Evolutionary conservation across 2,113 vertebrate genomes (phyloP), one percentile per base, ranked within the genome.

Genomic region (Numenius arquata): DNA sequence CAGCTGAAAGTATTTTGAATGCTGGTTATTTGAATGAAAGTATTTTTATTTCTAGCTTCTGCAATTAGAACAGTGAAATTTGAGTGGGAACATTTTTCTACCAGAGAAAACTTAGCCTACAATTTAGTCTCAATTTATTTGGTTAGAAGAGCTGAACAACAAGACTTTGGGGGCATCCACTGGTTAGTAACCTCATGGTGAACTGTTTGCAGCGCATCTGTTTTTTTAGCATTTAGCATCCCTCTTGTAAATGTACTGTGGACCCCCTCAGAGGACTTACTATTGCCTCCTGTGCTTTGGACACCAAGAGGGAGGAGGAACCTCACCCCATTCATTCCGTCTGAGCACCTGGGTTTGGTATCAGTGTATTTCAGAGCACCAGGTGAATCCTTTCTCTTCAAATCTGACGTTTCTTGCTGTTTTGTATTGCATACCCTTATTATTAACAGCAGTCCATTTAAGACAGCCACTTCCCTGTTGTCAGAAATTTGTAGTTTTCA

Each of bases 41-140:
- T 95, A 89, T 91, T 96, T 97, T 94, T 94, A 89, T 87, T 92
- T 93, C 86, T 76, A 88, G 80, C 89, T 96, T 96, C 95, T 96
- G 77, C 86, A 96, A 82, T 93, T 92, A 95, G 92, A 95, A 95
- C 61, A 79, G 87, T 47, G 62, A 93, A 95, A 95, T 95, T 85
- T 82, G 92, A 95, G 89, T 95, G 85, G 93, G 86, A 89, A 83
- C 45, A 14, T 79, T 92, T 79, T 92, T 88, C 62, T 91, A 82
- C 81, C 66, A 75, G 58, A 85, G 71, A 43, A 89, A 73, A 13
- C 74, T 89, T 82, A 95, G 91, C 74, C 74, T 89, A 71, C 84
- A 85, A 92, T 90, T 96, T 92, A 84, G 26, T 53, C 47, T 91
- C 81, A 73, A 55, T 82, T 66, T 66, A n/a, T 85, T 89, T 85